These are phyloP conservation scores for Hybognathus amarus DNA, from an alignment of 2,797 vertebrate genomes.

Conservation along the genomic window DNA sequence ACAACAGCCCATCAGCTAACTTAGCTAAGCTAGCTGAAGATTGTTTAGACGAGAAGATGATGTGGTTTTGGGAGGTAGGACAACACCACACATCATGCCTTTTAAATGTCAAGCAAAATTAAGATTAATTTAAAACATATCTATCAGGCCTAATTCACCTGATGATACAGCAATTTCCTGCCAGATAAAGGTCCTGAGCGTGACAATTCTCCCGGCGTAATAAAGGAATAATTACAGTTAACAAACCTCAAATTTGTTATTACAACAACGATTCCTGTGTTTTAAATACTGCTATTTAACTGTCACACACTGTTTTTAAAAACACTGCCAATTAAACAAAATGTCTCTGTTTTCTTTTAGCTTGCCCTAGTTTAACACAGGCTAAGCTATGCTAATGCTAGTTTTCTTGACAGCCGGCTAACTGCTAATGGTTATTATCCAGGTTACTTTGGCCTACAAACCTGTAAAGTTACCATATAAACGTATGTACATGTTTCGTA, in stretches of 20 bases:
- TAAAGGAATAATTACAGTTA: background rate
- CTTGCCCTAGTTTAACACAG: conserved; percentile 49
- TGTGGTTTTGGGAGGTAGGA: background rate
- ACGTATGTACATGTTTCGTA: background rate
- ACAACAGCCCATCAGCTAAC: background rate
- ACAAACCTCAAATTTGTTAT: background rate
- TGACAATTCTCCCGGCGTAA: conserved; percentile 24
- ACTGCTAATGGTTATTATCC: background rate
- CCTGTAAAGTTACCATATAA: background rate
- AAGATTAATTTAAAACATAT: conserved; percentile 20
- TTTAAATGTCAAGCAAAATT: conserved; percentile 46
- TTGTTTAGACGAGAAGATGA: background rate
- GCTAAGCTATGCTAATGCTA: conserved; percentile 62
- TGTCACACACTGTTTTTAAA: background rate
- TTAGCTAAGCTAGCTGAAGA: background rate
- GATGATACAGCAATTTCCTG: conserved; percentile 46
- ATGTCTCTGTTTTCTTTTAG: background rate
- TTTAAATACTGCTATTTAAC: background rate
- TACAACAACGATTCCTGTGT: background rate
- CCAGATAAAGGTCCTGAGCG: conserved; percentile 32
- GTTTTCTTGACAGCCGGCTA: conserved; percentile 4
- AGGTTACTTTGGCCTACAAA: background rate
- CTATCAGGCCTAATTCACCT: conserved; percentile 19
- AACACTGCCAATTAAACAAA: background rate
- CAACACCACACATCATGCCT: conserved; percentile 50